Evolutionary conservation across 2,797 vertebrate species (phyloP), one percentile per base, ranked within the genome.

Genomic region (Nyctibius grandis): DNA sequence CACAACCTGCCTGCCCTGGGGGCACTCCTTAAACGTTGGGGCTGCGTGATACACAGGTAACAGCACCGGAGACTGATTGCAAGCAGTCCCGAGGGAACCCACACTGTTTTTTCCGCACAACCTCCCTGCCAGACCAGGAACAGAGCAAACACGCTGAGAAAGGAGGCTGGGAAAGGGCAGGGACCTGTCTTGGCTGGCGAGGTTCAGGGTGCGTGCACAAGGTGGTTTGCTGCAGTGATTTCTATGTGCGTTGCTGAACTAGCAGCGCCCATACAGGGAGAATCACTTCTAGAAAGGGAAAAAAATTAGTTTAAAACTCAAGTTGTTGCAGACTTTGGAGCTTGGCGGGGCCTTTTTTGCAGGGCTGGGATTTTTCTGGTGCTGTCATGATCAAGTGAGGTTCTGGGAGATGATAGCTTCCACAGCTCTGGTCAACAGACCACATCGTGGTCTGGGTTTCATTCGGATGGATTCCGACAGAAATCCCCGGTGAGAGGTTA

Each of bases 1-100:
- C 94, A 61, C 38, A 93, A 97, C 74, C 77, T 60, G 63, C 74
- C 93, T 42, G 88, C 93, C 96, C 94, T 2, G 22, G 56, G 89
- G 93, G 36, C 82, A 59, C 80, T 85, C 45, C 1, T 85, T 70
- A 94, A 87, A 77, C 10, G 2, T 14, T 51, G 40, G 82, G 60
- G 50, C 65, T 72, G 67, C 4, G 5, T 9, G 68, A 80, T 73
- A 70, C 0, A 0, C 22, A 74, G 92, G 95, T 94, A 93, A 85
- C 3, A 11, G 85, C 85, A 22, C 48, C 20, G 36, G n/a, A 40
- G 70, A 13, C 54, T 2, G 33, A 31, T 7, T 79, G 60, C 72
- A 45, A 60, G 65, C 63, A 33, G 42, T 57, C 51, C 83, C 10
- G 0, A 26, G 85, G 91, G 89, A 96, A 34, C 67, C 72, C 91